Evolutionary conservation across 1,140 invertebrate species (phyloP).

Genomic region (Microplitis mediator): DNA sequence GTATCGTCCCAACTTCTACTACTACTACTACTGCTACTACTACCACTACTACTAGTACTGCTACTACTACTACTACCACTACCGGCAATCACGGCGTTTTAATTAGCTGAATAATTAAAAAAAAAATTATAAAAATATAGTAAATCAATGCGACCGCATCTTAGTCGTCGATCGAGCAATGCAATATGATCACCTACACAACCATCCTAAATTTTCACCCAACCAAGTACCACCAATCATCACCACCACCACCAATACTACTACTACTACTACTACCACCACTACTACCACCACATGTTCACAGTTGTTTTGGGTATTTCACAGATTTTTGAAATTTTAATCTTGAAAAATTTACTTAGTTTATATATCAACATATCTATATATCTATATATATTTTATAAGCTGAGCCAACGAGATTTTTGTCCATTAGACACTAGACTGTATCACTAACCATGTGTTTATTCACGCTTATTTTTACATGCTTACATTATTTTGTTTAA

Average conservation of each 20-base stretch:
- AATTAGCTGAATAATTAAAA: slow-evolving; percentile 48
- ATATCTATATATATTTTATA: slow-evolving; percentile 39
- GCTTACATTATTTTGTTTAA: too few relatives aligned
- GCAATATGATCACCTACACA: slow-evolving; percentile 60
- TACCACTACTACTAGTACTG: slow-evolving; percentile 49
- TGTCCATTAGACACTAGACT: not conserved
- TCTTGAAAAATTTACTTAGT: slow-evolving; percentile 42
- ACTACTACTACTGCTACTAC: slow-evolving; percentile 45
- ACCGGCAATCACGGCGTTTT: slow-evolving; percentile 57
- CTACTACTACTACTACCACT: slow-evolving; percentile 41
- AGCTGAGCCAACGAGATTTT: not conserved
- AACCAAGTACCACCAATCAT: slow-evolving; percentile 54
- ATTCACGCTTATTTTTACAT: not conserved
- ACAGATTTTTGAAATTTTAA: slow-evolving; percentile 60
- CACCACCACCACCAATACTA: slow-evolving; percentile 34
- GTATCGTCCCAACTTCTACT: slow-evolving; percentile 43
- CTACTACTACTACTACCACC: slow-evolving; percentile 43
- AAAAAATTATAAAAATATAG: too few relatives aligned
- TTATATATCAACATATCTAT: too few relatives aligned
- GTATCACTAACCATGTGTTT: too few relatives aligned
- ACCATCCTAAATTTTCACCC: slow-evolving; percentile 53
- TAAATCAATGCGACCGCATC: slow-evolving; percentile 43
- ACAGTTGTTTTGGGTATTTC: slow-evolving; percentile 61
- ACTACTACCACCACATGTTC: slow-evolving; percentile 61
- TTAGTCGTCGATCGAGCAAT: slow-evolving; percentile 58